These are phyloP conservation scores for Tragelaphus imberbis DNA, from an alignment of 2,113 vertebrate species.

Conservation along the genomic window DNA sequence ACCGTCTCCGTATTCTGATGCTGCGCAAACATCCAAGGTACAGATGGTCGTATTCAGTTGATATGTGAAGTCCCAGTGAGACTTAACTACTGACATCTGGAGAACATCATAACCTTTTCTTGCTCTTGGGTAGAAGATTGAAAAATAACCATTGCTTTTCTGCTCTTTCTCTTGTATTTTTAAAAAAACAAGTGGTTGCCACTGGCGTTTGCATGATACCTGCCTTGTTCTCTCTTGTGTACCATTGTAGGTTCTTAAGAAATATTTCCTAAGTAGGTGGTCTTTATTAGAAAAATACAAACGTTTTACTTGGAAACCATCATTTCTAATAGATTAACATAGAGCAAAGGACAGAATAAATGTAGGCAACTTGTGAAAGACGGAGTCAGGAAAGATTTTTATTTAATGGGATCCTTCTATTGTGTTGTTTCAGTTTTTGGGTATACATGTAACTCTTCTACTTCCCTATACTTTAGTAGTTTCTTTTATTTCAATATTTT, in stretches of 20 bases:
- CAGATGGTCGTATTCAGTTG: not conserved
- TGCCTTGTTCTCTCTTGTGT: not conserved
- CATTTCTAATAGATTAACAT: not conserved
- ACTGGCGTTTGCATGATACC: not conserved
- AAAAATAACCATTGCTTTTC: not conserved
- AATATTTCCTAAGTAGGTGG: not conserved
- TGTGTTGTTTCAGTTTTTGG: not conserved
- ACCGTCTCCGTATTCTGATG: conserved; percentile 91
- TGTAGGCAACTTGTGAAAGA: not conserved
- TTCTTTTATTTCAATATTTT: conserved; percentile 24
- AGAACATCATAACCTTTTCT: not conserved
- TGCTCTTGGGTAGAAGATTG: not conserved
- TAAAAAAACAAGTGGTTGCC: not conserved
- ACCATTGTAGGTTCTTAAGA: not conserved
- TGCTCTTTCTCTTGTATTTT: not conserved
- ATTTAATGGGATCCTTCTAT: not conserved
- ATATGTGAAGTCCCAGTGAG: not conserved
- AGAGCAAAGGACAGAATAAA: not conserved
- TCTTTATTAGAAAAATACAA: not conserved
- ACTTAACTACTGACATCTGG: not conserved
- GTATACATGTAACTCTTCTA: not conserved
- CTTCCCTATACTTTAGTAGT: not conserved
- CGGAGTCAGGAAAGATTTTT: not conserved
- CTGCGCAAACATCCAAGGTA: conserved; percentile 89
- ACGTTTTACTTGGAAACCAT: not conserved